Evolutionary conservation across 1,140 invertebrate genomes (phyloP).

Genomic region (Drosophila paulistorum): DNA sequence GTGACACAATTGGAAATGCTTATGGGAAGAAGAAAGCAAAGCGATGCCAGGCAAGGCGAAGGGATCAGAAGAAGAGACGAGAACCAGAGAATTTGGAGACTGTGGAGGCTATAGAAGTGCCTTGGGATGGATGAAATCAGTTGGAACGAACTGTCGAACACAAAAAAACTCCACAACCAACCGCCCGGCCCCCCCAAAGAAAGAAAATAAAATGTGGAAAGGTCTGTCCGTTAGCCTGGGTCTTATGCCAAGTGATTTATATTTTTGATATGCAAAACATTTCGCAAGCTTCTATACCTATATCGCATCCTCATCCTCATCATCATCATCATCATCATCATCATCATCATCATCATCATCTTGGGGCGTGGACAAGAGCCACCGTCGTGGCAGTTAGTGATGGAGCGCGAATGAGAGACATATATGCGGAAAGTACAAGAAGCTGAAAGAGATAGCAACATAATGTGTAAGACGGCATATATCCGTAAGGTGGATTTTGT

Average conservation of each 20-base stretch:
- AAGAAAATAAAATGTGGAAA: not conserved
- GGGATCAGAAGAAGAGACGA: no score
- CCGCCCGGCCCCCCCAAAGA: not conserved
- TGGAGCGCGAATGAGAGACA: not conserved
- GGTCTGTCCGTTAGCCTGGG: slow-evolving; percentile 59
- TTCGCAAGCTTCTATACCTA: slow-evolving; percentile 47
- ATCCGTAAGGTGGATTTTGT: slow-evolving; percentile 54
- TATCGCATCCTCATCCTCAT: slow-evolving; percentile 6
- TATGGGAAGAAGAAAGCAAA: not conserved
- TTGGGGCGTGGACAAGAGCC: slow-evolving; percentile 63
- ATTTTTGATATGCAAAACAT: slow-evolving; percentile 80
- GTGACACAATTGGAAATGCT: slow-evolving; percentile 13
- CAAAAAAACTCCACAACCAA: slow-evolving; percentile 28
- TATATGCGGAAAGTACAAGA: not conserved
- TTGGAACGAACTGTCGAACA: slow-evolving; percentile 59
- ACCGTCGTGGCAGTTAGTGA: slow-evolving; percentile 34
- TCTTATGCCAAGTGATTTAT: slow-evolving; percentile 79
- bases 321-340: not conserved
- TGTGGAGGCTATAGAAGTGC: not conserved
- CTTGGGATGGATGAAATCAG: slow-evolving; percentile 40
- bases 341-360: slow-evolving; percentile 36
- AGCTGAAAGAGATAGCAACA: not conserved
- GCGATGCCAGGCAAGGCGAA: not conserved
- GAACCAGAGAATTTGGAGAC: no score
- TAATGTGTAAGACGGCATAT: not conserved